These are phyloP conservation scores for Diadema setosum DNA, from an alignment of 35 echinoderm and acorn worm genomes.

Conservation along the genomic window DNA sequence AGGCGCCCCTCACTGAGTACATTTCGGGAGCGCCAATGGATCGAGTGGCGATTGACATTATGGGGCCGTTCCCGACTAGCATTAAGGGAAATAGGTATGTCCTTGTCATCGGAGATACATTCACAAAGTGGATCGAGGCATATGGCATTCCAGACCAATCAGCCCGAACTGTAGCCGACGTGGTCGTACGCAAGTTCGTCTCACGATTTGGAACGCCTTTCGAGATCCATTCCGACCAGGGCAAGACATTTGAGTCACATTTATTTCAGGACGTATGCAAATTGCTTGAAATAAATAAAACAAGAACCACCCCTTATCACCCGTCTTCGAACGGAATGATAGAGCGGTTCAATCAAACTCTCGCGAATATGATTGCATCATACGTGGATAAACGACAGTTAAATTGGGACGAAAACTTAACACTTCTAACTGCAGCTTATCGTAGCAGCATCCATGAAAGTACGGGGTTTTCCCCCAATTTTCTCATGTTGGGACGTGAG, in stretches of 20 bases:
- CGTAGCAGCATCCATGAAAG: conserved; percentile 20
- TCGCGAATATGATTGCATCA: neutral
- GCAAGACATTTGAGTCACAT: conserved; percentile 42
- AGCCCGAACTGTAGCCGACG: conserved; percentile 19
- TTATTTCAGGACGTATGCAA: conserved; percentile 30
- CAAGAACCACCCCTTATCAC: conserved; percentile 42
- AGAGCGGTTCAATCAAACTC: conserved; percentile 47
- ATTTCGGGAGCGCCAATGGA: conserved; percentile 35
- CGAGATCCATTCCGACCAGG: conserved; percentile 24
- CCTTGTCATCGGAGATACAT: conserved; percentile 8
- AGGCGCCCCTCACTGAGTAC: neutral
- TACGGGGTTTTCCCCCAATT: conserved; percentile 5
- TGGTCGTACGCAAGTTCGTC: conserved; percentile 18
- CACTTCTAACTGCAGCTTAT: neutral
- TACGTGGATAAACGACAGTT: neutral
- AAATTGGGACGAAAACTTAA: conserved; percentile 26
- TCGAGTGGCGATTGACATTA: conserved; percentile 20
- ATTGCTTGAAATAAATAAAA: conserved; percentile 30
- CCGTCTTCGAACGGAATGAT: conserved; percentile 42
- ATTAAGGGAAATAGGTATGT: conserved; percentile 18
- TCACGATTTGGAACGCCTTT: conserved; percentile 26
- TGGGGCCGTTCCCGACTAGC: conserved; percentile 8
- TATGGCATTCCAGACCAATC: neutral
- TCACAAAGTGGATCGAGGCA: conserved; percentile 39
- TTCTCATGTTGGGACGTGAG: conserved; percentile 39